These are phyloP conservation scores for Drosophila asahinai DNA, from an alignment of 1,140 invertebrate species.

Conservation along the genomic window DNA sequence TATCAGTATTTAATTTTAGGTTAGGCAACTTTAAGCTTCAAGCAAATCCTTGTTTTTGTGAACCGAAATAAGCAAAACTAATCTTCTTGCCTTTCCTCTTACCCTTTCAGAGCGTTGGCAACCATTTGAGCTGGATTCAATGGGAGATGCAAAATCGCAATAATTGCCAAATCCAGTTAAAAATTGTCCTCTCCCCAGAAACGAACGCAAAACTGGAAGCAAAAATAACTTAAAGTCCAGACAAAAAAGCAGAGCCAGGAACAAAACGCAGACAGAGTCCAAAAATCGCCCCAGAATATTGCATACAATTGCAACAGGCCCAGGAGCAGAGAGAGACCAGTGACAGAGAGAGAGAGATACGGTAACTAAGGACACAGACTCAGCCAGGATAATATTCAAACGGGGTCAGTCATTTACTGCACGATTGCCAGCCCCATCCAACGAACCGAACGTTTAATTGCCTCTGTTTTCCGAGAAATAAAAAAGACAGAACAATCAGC, in stretches of 20 bases:
- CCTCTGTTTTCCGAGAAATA: conserved; percentile 36
- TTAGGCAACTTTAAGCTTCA: neutral
- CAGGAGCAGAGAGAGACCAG: neutral
- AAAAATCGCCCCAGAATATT: conserved; percentile 64
- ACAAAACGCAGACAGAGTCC: conserved; percentile 48
- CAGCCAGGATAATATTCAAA: conserved; percentile 47
- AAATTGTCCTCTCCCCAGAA: conserved; percentile 13
- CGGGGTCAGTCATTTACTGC: conserved; percentile 79
- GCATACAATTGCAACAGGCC: conserved; percentile 56
- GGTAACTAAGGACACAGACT: conserved; percentile 19
- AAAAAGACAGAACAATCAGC: conserved; percentile 11
- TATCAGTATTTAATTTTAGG: neutral
- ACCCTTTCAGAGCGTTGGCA: conserved; percentile 20
- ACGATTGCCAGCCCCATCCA: conserved; percentile 68
- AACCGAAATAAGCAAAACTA: conserved; percentile 15
- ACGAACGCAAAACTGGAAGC: conserved; percentile 21
- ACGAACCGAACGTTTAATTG: conserved; percentile 77
- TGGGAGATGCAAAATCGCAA: conserved; percentile 49
- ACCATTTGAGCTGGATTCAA: conserved; percentile 29
- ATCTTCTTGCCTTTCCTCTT: conserved; percentile 16
- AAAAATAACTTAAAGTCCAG: conserved; percentile 39
- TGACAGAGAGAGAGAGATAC: conserved; percentile 15
- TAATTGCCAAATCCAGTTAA: conserved; percentile 53
- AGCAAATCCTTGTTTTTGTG: neutral
- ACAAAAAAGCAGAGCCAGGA: conserved; percentile 14